Evolutionary conservation across 2,888 invertebrate species (phyloP).

Genomic region (Thecophora atra): DNA sequence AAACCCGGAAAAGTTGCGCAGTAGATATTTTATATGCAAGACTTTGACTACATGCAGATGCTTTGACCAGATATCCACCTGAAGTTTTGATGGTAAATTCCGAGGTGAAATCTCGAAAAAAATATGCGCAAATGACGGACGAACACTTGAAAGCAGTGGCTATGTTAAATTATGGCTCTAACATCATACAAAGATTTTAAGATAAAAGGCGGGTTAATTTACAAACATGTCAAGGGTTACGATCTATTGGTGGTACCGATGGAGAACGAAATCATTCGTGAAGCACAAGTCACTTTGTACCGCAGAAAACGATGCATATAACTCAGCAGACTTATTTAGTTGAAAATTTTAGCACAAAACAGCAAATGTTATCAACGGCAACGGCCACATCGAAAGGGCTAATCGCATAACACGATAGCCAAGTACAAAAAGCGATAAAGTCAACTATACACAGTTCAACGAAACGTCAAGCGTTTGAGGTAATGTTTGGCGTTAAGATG

Average conservation of each 20-base stretch:
- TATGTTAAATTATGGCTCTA: too few relatives aligned
- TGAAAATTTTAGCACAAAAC: conserved; percentile 25
- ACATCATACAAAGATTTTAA: too few relatives aligned
- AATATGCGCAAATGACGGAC: too few relatives aligned
- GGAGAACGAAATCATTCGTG: too few relatives aligned
- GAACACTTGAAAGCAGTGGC: too few relatives aligned
- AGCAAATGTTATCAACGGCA: conserved; percentile 33
- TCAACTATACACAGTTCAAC: conserved; percentile 27
- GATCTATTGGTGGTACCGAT: too few relatives aligned
- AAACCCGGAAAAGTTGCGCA: conserved; percentile 36
- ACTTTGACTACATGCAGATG: conserved; percentile 34
- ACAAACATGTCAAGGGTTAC: too few relatives aligned
- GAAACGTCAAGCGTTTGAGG: conserved; percentile 30
- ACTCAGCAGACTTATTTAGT: too few relatives aligned
- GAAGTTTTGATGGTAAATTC: too few relatives aligned
- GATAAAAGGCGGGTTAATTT: too few relatives aligned
- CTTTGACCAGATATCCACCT: conserved; percentile 21
- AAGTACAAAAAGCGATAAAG: conserved; percentile 39
- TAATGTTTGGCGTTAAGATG: conserved; percentile 35
- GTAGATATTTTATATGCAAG: conserved; percentile 39
- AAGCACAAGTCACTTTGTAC: too few relatives aligned
- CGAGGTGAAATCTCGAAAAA: conserved; percentile 27
- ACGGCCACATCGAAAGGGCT: conserved; percentile 37
- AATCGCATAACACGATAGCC: conserved; percentile 29
- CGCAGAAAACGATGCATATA: too few relatives aligned